Evolutionary conservation across 2,797 vertebrate species (phyloP), one percentile per base, ranked within the genome.

Genomic region (Spondyliosoma cantharus): DNA sequence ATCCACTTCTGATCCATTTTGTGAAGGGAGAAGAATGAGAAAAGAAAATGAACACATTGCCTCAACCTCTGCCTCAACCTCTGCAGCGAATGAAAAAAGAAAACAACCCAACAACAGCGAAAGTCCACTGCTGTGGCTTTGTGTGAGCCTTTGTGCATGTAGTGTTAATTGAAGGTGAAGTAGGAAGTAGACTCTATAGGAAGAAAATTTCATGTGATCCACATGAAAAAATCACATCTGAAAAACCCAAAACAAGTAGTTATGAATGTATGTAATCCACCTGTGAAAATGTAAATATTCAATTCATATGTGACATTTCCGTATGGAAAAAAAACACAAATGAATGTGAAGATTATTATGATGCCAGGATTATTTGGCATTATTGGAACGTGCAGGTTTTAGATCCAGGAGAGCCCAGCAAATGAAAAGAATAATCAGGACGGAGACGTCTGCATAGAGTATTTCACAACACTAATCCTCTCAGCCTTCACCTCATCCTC

Each of bases 1-100:
- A 84, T 78, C 80, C 76, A 71, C 81, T 84, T 87, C 82, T 89
- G 80, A 90, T 87, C 79, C 85, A 81, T 86, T 89, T 72, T 86
- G 77, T 70, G 77, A 82, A 61, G 73, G 73, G 65, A 84, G 82
- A 84, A 69, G 71, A 90, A 86, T 90, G 79, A 81, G 76, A 87
- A 86, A 78, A 68, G 69, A 84, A 86, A 88, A 84, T 62, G 65
- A 90, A 83, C 70, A 77, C 78, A 57, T 27, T 66, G 70, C 74
- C 64, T 83, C 76, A 53, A 66, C 57, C 57, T 63, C 62, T 53
- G 57, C 70, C 77, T 71, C 84, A 68, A 71, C 65, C 54, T 62
- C 60, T 56, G 29, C 25, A 57, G 60, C 20, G 48, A 85, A 84
- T 66, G 32, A 71, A 78, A 83, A 79, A 79, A 71, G 20, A 83